These are phyloP conservation scores for Atlantisia rogersi DNA, from an alignment of 2,113 vertebrate genomes.

Conservation along the genomic window DNA sequence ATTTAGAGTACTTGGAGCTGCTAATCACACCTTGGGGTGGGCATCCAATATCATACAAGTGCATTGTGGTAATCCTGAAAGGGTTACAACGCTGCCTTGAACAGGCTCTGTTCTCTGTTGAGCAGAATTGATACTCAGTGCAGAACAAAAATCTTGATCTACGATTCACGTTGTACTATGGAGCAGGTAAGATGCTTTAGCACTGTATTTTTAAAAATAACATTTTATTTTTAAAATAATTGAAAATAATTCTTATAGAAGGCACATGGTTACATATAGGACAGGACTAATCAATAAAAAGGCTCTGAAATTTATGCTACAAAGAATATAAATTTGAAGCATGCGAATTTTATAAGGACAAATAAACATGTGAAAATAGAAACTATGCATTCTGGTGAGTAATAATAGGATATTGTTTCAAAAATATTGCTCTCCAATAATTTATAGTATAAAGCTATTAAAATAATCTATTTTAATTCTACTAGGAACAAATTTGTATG, in stretches of 20 bases:
- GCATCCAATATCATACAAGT: not conserved
- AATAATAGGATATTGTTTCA: not conserved
- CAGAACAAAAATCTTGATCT: not conserved
- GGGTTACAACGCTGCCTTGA: not conserved
- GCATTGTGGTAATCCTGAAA: not conserved
- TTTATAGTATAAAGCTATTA: not conserved
- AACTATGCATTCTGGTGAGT: not conserved
- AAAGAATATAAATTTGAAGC: not conserved
- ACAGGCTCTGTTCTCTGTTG: not conserved
- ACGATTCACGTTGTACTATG: fast-evolving
- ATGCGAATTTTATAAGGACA: not conserved
- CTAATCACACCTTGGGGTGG: not conserved
- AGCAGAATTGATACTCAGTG: not conserved
- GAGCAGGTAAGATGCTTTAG: not conserved
- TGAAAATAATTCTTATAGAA: not conserved
- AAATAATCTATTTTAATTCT: not conserved
- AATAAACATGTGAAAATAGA: not conserved
- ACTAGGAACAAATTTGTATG: not conserved
- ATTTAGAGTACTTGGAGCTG: not conserved
- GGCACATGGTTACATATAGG: not conserved
- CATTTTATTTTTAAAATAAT: not conserved
- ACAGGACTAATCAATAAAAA: not conserved
- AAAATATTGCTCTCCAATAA: not conserved
- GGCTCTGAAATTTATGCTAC: not conserved
- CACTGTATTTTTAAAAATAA: not conserved